Evolutionary conservation across 2,113 vertebrate species (phyloP), one percentile per base, ranked within the genome.

Genomic region (Budorcas taxicolor): DNA sequence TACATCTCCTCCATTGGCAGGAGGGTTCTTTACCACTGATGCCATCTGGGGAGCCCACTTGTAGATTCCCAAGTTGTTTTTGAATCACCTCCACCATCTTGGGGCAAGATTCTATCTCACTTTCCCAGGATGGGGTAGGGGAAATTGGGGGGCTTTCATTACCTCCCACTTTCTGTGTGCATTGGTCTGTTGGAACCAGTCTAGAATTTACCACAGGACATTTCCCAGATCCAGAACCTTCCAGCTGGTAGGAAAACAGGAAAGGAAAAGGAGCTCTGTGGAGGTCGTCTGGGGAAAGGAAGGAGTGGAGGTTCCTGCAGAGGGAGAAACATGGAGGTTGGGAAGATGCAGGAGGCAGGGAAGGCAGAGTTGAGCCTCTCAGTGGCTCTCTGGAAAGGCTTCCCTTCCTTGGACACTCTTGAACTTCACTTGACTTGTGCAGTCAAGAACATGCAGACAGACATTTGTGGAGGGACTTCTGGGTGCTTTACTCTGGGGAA

Each of bases 161-260:
- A 78, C 21, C 29, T 53, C 19, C 60, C n/a, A n/a, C 14, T 86
- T 90, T 96, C 58, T 52, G 29, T 64, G 17, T 80, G 3, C 25
- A 23, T 7, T 17, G 14, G 47, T 40, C 33, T 64, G 27, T 47
- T 81, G 84, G 17, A 90, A 80, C 19, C 81, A 94, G 33, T 31
- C 58, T 91, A 80, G 60, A 88, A 91, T 90, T 71, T 82, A 80
- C 14, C 17, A 13, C 6, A 88, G 81, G 47, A 83, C 14, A 50
- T 58, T 83, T 94, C 81, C 67, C 92, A 93, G 57, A 74, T 89
- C 45, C 53, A 96, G 94, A 96, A 91, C 40, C 87, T 95, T 90
- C 94, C 78, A 89, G 23, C 36, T 74, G 11, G 43, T 67, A 53
- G 78, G 33, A 93, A 95, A 97, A 88, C 71, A 81, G 71, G 74